These are phyloP conservation scores for Peromyscus attwateri DNA, from an alignment of 2,797 vertebrate species.

Conservation along the genomic window DNA sequence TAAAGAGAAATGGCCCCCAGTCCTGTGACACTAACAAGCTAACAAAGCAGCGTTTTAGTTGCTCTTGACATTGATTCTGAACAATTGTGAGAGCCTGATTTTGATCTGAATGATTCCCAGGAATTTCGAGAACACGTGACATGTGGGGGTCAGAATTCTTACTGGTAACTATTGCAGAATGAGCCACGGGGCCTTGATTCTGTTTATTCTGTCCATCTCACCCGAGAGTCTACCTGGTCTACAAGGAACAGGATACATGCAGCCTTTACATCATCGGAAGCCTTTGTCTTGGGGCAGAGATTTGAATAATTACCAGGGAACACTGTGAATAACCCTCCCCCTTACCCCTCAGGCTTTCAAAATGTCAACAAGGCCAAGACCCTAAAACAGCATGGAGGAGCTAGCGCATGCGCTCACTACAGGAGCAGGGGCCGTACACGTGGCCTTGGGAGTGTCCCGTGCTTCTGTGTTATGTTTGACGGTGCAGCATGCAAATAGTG, in stretches of 20 bases:
- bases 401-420: rapidly evolving
- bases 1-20: background rate
- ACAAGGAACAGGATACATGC: constrained; percentile 45
- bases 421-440: background rate
- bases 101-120: constrained; percentile 4
- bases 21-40: constrained; percentile 32
- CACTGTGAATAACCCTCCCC: constrained; percentile 19
- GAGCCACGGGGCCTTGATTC: background rate
- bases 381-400: background rate
- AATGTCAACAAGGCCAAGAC: background rate
- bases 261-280: background rate
- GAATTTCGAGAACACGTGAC: background rate
- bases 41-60: constrained; percentile 1
- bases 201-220: background rate
- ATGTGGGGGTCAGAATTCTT: background rate
- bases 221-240: background rate
- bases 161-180: constrained; percentile 23
- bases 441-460: background rate
- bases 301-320: constrained; percentile 2
- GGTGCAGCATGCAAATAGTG: constrained; percentile 11
- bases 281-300: constrained; percentile 15
- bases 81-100: background rate
- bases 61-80: constrained; percentile 49
- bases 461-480: background rate
- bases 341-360: constrained; percentile 15